Evolutionary conservation across 2,113 vertebrate genomes (phyloP), one percentile per base, ranked within the genome.

Genomic region (Melospiza georgiana): DNA sequence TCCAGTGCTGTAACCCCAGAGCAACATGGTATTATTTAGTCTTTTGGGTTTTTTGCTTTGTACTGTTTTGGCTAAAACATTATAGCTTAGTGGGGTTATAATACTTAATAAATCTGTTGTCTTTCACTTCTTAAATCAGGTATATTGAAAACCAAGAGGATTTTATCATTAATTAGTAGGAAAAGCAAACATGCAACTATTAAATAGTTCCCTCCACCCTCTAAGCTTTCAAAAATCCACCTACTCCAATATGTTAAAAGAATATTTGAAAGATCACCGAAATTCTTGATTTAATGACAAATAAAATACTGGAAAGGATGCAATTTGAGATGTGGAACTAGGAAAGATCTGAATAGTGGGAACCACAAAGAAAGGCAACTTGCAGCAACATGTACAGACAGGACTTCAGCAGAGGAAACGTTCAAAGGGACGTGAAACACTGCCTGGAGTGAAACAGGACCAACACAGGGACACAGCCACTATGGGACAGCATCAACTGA

Each of bases 171-270:
- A 92, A 94, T 94, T 72, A 87, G 54, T 33, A 78, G 54, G 24
- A 92, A 90, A 33, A 87, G 31, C 57, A 86, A 95, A 61, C 23
- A 20, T 17, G 13, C 30, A 88, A 83, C 25, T 77, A 85, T 73
- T 77, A 95, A 31, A 59, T 21, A 62, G 62, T 18, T 31, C 4
- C 33, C 25, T 31, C 16, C 52, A 19, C 33, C 10, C 13, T 35
- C 57, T 8, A 67, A 75, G 69, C 72, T 84, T 90, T 94, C 73
- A 87, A 93, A 91, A 78, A 90, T 69, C 94, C 95, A 95, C 93
- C 96, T 94, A 94, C 95, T 94, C 90, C 95, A 97, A 92, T 96
- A 96, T 92, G 92, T 86, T 94, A 90, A 95, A 92, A 84, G 76
- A 95, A 89, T 86, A 93, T 75, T 96, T 82, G 58, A 96, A 97